Evolutionary conservation across 2,113 vertebrate genomes (phyloP), one percentile per base, ranked within the genome.

Genomic region (Pomatorhinus ruficollis): DNA sequence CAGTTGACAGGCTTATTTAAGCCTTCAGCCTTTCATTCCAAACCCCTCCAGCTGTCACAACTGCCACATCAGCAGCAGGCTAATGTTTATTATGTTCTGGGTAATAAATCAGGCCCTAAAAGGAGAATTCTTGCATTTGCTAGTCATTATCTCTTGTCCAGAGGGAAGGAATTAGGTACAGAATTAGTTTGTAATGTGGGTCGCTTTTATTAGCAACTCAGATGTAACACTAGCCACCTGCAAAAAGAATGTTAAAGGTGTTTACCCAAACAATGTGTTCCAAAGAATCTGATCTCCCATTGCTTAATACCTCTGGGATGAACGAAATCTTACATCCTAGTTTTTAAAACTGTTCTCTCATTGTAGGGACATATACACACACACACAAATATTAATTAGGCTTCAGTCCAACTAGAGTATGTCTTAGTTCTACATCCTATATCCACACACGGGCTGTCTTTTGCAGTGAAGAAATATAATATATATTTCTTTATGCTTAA

Each of bases 21-120:
- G 72, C 72, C 64, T 96, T 92, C 90, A 87, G 94, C 49, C 40
- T 91, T 81, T 85, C 90, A 79, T 74, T 91, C 27, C 72, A 76
- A 54, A 68, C 52, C 42, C 68, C 66, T 95, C 61, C 89, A 89
- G 89, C 94, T 95, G 89, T 42, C 72, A 95, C 87, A 87, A 53
- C 27, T 66, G 64, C 89, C 90, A 60, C 37, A 88, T 66, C 75
- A 79, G 78, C 82, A 93, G 66, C 9, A 7, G 69, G 60, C 68
- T 95, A 90, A 79, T 24, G 60, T 70, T 94, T 96, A 81, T 50
- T 89, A 33, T 76, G 83, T 94, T 96, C 91, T 63, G 80, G 65
- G 37, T 87, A 87, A 97, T 75, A 95, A 90, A 94, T 84, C 65
- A 74, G 89, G 42, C 22, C 84, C n/a, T 92, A 57, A 81, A 95